Evolutionary conservation across 2,888 invertebrate species (phyloP), one percentile per base, ranked within the genome.

Genomic region (Cryptus viduatorius): DNA sequence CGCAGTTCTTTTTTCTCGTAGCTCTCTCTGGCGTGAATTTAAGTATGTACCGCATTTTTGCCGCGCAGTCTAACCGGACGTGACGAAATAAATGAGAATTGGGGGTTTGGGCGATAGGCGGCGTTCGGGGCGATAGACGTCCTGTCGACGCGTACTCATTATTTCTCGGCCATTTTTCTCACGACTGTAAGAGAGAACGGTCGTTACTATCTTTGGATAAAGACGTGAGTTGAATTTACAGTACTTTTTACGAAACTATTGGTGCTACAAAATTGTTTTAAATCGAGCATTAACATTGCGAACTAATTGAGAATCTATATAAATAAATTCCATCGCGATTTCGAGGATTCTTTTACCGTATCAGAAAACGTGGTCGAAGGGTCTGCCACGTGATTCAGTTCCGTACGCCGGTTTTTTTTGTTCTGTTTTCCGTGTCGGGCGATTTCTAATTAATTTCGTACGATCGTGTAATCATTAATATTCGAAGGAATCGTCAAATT

Each of bases 161-260:
- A 46, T 4, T 7, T 7, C 79, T 90, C 90, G 87, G 88, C 88
- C 90, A 90, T 91, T 91, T 90, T 82, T 65, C 8, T 82, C 77
- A 29, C 14, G 44, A 64, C 79, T 79, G 14, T 44, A 64, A 31
- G 48, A 50, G 31, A 10, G 86, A 44, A 14, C 29, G 84, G 90
- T 86, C 81, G 89, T 86, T 85, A n/a, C 67, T 81, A 68, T 83
- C 59, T 69, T 31, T 19, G 16, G 19, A 42, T 46, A 24, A 85
- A 84, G 79, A 83, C 50, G 89, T 90, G 83, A 89, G 89, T 90
- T 76, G 10, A 48, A 73, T 53, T 37, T 65, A 69, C 42, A 4
- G 1, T 0, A 12, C 67, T 69, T 56, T 50, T 37, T 64, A n/a
- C 12, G 44, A 48, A 64, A 24, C 24, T 56, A 24, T 24, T 12